phyloP scores from a whole-genome alignment of 64 coral and sea anemone species.

The Montipora foliosa region DNA sequence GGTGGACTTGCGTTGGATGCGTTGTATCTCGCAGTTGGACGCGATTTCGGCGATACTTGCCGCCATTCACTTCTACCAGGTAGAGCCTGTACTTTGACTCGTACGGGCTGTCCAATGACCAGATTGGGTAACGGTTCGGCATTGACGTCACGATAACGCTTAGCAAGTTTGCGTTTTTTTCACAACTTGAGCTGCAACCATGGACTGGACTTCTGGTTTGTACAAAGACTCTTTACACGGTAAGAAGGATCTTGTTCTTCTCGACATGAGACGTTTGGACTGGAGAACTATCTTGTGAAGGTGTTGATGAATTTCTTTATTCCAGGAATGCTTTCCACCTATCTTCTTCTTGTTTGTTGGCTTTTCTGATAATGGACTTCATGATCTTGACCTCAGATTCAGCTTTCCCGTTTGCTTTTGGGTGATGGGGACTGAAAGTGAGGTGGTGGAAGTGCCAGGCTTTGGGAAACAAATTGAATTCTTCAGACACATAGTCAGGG shows the following conservation, averaged over 20 bases:
- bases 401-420: neutral
- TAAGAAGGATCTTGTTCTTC: too few species aligned
- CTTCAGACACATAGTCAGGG: neutral
- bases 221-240: too few species aligned
- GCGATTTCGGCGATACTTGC: too few species aligned
- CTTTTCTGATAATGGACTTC: too few species aligned
- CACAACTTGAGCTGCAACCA: neutral
- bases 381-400: neutral
- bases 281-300: neutral
- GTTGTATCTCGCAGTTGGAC: too few species aligned
- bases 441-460: neutral
- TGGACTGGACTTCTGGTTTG: too few species aligned
- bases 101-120: neutral
- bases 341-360: too few species aligned
- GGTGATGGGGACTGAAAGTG: neutral
- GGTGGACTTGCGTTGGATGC: too few species aligned
- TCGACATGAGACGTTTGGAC: neutral
- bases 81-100: neutral
- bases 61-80: too few species aligned
- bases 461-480: neutral
- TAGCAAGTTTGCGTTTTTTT: neutral
- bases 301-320: neutral
- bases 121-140: neutral
- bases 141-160: too few species aligned
- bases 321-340: too few species aligned